These are phyloP conservation scores for Yponomeuta evonymella DNA, from an alignment of 2,888 invertebrate species.

Conservation along the genomic window DNA sequence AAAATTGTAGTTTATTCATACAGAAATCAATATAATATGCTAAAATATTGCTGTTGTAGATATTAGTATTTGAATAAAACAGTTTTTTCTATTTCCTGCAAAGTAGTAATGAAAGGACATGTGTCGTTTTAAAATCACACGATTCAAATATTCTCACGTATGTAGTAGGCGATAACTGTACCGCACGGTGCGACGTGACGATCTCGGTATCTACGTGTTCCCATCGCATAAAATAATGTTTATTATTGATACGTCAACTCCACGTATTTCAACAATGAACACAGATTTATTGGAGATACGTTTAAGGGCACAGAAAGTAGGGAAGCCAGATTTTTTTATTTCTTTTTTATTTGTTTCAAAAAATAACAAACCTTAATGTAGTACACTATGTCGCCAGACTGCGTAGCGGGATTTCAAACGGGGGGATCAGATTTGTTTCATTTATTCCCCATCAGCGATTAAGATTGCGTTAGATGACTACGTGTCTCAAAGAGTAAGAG, in stretches of 20 bases:
- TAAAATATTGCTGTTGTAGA: too few relatives aligned
- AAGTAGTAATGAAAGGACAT: too few relatives aligned
- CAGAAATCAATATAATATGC: too few relatives aligned
- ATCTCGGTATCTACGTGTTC: constrained; percentile 44
- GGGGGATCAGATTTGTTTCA: not conserved
- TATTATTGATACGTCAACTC: not conserved
- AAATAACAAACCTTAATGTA: too few relatives aligned
- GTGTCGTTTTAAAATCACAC: too few relatives aligned
- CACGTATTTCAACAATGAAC: not conserved
- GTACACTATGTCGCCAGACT: too few relatives aligned
- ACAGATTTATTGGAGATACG: not conserved
- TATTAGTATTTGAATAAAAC: too few relatives aligned
- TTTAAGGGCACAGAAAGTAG: not conserved
- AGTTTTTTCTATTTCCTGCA: too few relatives aligned
- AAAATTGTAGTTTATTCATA: too few relatives aligned
- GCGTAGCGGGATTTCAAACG: not conserved
- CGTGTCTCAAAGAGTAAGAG: not conserved
- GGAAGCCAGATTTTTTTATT: not conserved
- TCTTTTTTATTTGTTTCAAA: too few relatives aligned
- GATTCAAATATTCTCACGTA: constrained; percentile 72
- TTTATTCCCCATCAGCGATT: not conserved
- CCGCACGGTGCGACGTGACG: constrained; percentile 52
- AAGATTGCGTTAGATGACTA: not conserved
- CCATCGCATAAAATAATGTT: constrained; percentile 27
- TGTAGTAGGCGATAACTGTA: constrained; percentile 45